Base-by-base conservation (phyloP, 2,888 invertebrate species). In the Cataglyphis altisquamis region DNA sequence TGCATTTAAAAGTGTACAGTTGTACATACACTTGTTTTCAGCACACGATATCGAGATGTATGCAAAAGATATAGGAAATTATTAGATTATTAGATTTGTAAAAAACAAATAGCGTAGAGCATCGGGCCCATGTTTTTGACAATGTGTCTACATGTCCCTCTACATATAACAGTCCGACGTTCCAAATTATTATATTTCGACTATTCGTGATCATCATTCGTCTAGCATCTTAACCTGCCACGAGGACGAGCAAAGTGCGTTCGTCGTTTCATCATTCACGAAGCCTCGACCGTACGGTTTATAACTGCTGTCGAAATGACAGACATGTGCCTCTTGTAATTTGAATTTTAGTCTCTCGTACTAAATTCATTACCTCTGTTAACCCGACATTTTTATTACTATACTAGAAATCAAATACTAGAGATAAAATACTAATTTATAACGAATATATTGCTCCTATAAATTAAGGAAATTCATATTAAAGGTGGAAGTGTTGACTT, bases 141-240 rank as follows among this genome's bases (percentile, higher is more conserved):
- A 93, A 93, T 89, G 92, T 93, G 87, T 84, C 92, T 93, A 93
- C n/a, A n/a, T n/a, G n/a, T n/a, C n/a, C n/a, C n/a, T 94, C 94
- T 94, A 45, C 12, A 15, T 39, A 94, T 94, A 94, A 94, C 88
- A 85, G 94, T 93, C 89, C 91, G 87, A 92, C 92, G 94, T 92
- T 94, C 93, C 92, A 93, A 94, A 94, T 93, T 92, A 92, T 89
- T 89, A 86, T 89, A 91, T 86, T 91, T 89, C 87, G 85, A 84
- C 89, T 90, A 87, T 87, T 87, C 87, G 75, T 81, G 73, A 82
- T 29, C 82, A 70, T 83, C 87, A 84, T 87, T 45, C 78, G 84
- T 55, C 45, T 80, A 86, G 80, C 78, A 72, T 82, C 78, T 87
- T 83, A 55, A 29, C 39, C 82, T 57, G 60, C 84, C 64, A 84